phyloP scores from a whole-genome alignment of 2,113 vertebrate species.

The Ammodramus savannarum region DNA sequence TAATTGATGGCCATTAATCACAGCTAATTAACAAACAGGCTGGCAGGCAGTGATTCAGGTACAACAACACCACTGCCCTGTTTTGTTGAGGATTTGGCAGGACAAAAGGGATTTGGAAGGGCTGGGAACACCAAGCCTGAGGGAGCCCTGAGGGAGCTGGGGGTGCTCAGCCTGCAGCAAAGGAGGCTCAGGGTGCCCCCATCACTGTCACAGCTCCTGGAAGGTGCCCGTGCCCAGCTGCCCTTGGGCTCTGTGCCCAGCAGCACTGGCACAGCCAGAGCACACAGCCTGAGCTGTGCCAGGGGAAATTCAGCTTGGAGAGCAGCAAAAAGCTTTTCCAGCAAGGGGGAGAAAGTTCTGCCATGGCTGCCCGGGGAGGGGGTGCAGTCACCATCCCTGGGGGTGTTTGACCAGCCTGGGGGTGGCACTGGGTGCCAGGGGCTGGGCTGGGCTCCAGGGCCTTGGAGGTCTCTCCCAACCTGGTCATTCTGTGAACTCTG shows the following conservation, averaged over 20 bases:
- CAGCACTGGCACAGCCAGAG: background rate
- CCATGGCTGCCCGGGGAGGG: background rate
- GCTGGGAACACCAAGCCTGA: background rate
- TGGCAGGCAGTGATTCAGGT: accelerated
- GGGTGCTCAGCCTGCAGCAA: background rate
- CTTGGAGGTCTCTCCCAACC: background rate
- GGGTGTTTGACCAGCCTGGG: background rate
- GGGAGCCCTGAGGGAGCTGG: background rate
- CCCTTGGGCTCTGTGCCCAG: background rate
- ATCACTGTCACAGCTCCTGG: background rate
- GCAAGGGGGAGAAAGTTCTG: background rate
- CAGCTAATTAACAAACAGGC: background rate
- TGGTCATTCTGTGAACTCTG: accelerated
- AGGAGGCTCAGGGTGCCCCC: background rate
- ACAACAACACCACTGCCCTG: accelerated
- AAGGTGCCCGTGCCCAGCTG: background rate
- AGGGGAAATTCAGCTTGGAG: too few relatives aligned
- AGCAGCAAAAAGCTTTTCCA: too few relatives aligned
- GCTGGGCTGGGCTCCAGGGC: background rate
- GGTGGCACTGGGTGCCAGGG: background rate
- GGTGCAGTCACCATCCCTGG: background rate
- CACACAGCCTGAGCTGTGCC: background rate
- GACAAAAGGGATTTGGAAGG: background rate
- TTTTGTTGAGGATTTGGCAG: background rate
- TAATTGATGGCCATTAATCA: background rate